Base-by-base conservation (phyloP, 2,797 vertebrate genomes). In the Rallus crepitans region DNA sequence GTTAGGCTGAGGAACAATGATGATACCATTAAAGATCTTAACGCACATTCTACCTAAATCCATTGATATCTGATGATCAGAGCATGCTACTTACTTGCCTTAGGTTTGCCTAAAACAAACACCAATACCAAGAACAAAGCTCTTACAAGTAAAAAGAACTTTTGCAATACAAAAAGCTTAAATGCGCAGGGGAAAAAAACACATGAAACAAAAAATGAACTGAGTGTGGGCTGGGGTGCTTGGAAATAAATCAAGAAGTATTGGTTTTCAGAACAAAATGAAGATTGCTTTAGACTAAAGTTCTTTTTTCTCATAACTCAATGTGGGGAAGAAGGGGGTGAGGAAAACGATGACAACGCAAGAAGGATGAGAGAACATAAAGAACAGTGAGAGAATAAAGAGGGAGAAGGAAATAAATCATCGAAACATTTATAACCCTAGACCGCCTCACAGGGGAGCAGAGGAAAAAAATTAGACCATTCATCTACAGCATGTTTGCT, bases 381-480 rank as follows among this genome's bases (percentile, higher is more conserved):
- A 15, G 27, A 96, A 76, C 33, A 87, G 55, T 48, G 90, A 55
- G 55, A 83, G 10, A 82, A 86, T 37, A 48, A 91, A 85, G 69
- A 48, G 3, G 14, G 30, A 91, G 55, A 56, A 90, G 31, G 82
- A 95, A 93, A 84, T 94, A 96, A 96, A 96, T 96, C 77, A 93
- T 70, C 25, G 66, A 42, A 96, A 95, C 77, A 82, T 94, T 94
- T 93, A 96, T 82, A 96, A 77, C 40, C 56, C 77, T 48, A 30
- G 40, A 71, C 18, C 75, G 56, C 78, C 60, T 94, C 83, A 92
- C 31, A 73, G 40, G 77, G 52, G 47, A 91, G 47, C 35, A 82
- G 16, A 88, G 66, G 11, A 28, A 82, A 94, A 91, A 94, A 84
- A 47, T 64, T 3, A 84, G 23, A 92, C 56, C 53, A 68, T 80